Evolutionary conservation across 2,888 invertebrate species (phyloP), one percentile per base, ranked within the genome.

Genomic region (Pandemis heparana): DNA sequence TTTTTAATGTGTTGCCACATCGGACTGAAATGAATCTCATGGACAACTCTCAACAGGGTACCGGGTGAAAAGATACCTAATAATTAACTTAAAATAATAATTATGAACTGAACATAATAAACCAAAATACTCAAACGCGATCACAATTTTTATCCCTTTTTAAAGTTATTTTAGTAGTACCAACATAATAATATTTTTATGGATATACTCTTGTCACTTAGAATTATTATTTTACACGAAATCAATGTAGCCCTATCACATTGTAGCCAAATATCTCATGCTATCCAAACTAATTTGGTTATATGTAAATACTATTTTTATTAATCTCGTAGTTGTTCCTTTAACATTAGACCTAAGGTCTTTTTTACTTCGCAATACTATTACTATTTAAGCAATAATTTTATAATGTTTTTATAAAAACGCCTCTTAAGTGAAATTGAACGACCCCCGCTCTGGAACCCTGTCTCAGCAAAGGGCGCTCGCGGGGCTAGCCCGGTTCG

Each of bases 261-360:
- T 89, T 91, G 91, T 94, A 94, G 92, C 93, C 94, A 94, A 94
- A 94, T 92, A 92, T 92, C 92, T 90, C 83, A 84, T 94, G 92
- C 84, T 88, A 90, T 84, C 86, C 86, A 80, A 90, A 89, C 79
- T 79, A 70, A 64, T 84, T 87, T 91, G 91, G 86, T 84, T 90
- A 89, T 89, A 86, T 93, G 92, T 93, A 93, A 89, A 94, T 92
- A 92, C 87, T 90, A 73, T 73, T 87, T 85, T 88, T 89, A 91
- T 91, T 91, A 91, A 91, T 92, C 87, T 88, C 87, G 90, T 93
- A 92, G 91, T 87, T 81, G 87, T 91, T 92, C 87, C 88, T 92
- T 92, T 88, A 88, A 86, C 82, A 84, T 85, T 92, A 92, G 91
- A 86, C 91, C 92, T 92, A 90, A 92, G 92, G 90, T 90, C 87